phyloP scores from a whole-genome alignment of 2,888 invertebrate genomes.

The Microchrysa polita region DNA sequence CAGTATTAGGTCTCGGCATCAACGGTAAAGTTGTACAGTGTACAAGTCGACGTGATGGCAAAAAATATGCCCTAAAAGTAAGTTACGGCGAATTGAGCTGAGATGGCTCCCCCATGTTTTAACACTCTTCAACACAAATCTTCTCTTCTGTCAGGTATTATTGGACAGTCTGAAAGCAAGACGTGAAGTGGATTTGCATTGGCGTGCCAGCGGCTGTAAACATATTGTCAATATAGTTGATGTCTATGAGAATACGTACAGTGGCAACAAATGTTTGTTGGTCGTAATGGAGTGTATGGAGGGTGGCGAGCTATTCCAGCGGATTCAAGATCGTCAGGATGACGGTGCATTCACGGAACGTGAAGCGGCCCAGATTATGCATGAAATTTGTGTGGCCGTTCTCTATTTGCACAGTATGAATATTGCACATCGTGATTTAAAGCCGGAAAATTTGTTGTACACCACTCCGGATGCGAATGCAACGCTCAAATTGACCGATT shows the following conservation, averaged over 20 bases:
- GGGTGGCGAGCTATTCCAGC: constrained; percentile 96
- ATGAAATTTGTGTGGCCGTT: constrained; percentile 95
- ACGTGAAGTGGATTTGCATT: constrained; percentile 95
- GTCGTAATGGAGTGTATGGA: constrained; percentile 99
- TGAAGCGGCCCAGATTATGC: constrained; percentile 95
- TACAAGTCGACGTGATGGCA: constrained; percentile 76
- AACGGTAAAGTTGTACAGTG: constrained; percentile 99
- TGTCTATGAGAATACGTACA: constrained; percentile 97
- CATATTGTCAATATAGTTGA: constrained; percentile 92
- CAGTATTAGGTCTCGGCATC: constrained; percentile 94
- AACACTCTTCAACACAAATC: not conserved
- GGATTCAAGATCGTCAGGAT: constrained; percentile 94
- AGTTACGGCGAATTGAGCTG: too few relatives aligned
- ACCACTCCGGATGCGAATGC: constrained; percentile 78
- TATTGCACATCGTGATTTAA: constrained; percentile 97
- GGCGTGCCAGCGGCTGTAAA: constrained; percentile 88
- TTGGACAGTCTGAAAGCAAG: constrained; percentile 92
- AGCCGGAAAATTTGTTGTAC: constrained; percentile 96
- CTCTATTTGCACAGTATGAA: constrained; percentile 92
- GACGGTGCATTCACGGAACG: constrained; percentile 97
- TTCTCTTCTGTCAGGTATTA: constrained; percentile 83
- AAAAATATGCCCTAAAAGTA: constrained; percentile 93
- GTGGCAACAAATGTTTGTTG: constrained; percentile 88
- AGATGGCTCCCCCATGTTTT: not conserved
- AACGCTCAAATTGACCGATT: constrained; percentile 96